A percentile compares a stretch with the other conserved stretches of the same genome.
Evolutionary conservation across 2,113 vertebrate species (phyloP).

Genomic region (Leucopsar rothschildi): DNA sequence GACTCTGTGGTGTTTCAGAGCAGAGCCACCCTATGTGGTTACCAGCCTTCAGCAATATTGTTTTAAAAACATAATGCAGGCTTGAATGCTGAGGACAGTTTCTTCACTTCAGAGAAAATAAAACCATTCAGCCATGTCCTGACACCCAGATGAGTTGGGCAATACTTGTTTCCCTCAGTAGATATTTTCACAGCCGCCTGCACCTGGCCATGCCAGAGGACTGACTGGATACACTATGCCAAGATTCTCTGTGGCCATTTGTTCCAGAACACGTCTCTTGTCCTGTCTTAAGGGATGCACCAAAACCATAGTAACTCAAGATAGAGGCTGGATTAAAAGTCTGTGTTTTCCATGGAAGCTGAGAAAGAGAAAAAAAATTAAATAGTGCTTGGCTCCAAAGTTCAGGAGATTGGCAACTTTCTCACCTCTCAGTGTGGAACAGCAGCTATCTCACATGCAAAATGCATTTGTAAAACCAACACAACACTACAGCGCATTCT

Average conservation of each 20-base stretch:
- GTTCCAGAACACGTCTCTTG: neutral
- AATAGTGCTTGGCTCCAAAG: neutral
- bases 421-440: neutral
- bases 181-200: neutral
- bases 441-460: neutral
- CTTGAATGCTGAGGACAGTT: neutral
- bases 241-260: neutral
- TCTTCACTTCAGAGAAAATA: neutral
- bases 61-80: neutral
- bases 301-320: neutral
- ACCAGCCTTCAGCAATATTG: neutral
- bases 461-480: neutral
- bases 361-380: neutral
- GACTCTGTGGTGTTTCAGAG: neutral
- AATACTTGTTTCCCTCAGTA: neutral
- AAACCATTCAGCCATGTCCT: neutral
- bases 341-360: neutral
- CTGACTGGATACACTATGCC: neutral
- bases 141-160: neutral
- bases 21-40: fast-evolving
- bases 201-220: neutral
- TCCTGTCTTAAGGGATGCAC: neutral
- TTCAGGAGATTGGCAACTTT: neutral
- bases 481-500: neutral
- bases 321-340: neutral